phyloP scores from a whole-genome alignment of 2,113 vertebrate genomes.

The Formicarius rufipectus region DNA sequence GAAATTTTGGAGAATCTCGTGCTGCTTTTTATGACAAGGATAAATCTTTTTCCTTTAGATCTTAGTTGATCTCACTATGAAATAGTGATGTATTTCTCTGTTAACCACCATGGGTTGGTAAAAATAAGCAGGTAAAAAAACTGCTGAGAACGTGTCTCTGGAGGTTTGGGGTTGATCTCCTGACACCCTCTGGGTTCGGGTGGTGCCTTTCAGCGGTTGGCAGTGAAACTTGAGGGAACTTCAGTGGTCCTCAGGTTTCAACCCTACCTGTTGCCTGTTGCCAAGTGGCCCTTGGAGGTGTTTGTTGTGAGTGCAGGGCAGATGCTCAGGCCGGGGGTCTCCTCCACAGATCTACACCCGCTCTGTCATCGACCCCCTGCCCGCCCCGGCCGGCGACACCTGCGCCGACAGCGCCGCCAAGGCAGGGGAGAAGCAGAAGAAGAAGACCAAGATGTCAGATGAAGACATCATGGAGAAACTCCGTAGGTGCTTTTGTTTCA shows the following conservation, averaged over 20 bases:
- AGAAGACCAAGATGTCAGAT: constrained; percentile 97
- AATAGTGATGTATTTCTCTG: neutral
- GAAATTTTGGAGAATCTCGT: neutral
- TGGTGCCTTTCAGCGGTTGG: too few relatives aligned
- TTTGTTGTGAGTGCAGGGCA: too few relatives aligned
- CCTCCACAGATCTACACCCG: constrained; percentile 87
- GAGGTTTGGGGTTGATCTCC: neutral
- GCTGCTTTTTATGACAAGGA: neutral
- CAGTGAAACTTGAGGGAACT: too few relatives aligned
- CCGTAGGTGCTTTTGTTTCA: constrained; percentile 76
- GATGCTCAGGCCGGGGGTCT: neutral
- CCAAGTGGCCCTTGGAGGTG: too few relatives aligned
- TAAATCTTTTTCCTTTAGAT: neutral
- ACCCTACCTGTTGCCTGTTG: too few relatives aligned
- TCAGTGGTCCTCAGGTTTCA: too few relatives aligned
- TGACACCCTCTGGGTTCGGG: neutral
- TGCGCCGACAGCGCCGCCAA: constrained; percentile 82
- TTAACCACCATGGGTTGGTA: neutral
- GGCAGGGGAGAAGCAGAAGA: constrained; percentile 88
- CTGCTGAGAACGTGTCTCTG: neutral
- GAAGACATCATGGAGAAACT: constrained; percentile 99
- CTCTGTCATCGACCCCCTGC: constrained; percentile 93
- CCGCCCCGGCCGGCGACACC: constrained; percentile 79
- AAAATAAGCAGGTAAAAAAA: neutral
- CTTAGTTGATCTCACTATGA: neutral